These are phyloP conservation scores for Molorchus minor DNA, from an alignment of 2,888 invertebrate genomes.

Conservation along the genomic window DNA sequence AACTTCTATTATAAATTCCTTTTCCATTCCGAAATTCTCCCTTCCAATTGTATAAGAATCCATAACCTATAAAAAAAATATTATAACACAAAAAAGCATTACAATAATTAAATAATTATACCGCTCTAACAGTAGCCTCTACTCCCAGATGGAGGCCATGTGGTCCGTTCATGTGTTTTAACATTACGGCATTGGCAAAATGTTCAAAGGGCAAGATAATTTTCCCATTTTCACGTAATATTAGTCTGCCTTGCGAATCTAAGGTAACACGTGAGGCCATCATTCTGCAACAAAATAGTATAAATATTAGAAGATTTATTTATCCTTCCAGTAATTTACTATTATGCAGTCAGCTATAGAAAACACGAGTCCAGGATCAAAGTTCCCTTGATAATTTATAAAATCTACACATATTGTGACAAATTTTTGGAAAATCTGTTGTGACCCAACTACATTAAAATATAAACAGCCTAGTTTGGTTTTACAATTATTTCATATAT, in stretches of 20 bases:
- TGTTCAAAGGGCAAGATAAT: constrained; percentile 89
- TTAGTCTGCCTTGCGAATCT: constrained; percentile 84
- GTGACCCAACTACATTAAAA: no score
- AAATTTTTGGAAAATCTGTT: no score
- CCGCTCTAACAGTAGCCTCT: constrained; percentile 85
- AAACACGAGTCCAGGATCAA: no score
- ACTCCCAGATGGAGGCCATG: constrained; percentile 85
- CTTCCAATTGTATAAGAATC: constrained; percentile 86
- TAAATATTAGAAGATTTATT: no score
- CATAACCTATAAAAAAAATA: constrained; percentile 78
- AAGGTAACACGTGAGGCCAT: constrained; percentile 85
- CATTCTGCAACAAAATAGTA: no score
- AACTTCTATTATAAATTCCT: constrained; percentile 88
- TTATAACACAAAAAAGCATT: no score
- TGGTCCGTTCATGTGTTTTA: constrained; percentile 90
- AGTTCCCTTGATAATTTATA: no score
- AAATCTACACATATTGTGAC: no score
- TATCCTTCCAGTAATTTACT: no score
- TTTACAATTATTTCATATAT: no score
- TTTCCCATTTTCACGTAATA: constrained; percentile 86
- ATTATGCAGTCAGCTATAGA: no score
- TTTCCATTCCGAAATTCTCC: constrained; percentile 88
- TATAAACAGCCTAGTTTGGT: no score
- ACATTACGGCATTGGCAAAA: constrained; percentile 90
- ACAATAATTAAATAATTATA: constrained; percentile 61